A percentile compares a stretch with the other conserved stretches of the same genome.
Evolutionary conservation across 2,113 vertebrate species (phyloP).

Genomic region (Condylura cristata): DNA sequence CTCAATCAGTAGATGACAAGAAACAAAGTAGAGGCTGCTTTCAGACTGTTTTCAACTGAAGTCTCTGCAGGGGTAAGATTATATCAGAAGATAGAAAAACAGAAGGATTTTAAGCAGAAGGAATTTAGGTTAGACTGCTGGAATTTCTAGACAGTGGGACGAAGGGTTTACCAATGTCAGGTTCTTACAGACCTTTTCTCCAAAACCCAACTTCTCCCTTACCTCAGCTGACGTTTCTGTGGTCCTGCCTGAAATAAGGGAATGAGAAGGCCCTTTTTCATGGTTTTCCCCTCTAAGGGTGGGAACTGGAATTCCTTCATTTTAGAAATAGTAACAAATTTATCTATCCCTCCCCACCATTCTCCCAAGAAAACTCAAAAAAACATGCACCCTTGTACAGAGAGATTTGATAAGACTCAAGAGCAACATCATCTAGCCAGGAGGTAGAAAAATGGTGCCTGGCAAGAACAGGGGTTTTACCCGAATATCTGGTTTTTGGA

Average conservation of each 20-base stretch:
- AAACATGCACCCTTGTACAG: neutral
- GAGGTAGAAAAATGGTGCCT: neutral
- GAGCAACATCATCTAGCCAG: neutral
- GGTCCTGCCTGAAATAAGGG: constrained; percentile 18
- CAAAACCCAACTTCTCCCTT: constrained; percentile 52
- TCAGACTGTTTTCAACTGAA: constrained; percentile 48
- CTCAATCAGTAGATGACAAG: constrained; percentile 20
- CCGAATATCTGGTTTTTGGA: constrained; percentile 36
- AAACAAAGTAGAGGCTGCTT: constrained; percentile 36
- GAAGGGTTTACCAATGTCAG: neutral
- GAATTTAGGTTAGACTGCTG: neutral
- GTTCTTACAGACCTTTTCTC: neutral
- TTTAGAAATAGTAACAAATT: constrained; percentile 10
- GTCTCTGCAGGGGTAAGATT: constrained; percentile 37
- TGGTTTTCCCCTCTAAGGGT: neutral
- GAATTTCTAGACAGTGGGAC: constrained; percentile 22
- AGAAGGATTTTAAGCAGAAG: constrained; percentile 57
- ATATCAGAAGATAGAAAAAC: constrained; percentile 45
- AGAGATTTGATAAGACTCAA: constrained; percentile 52
- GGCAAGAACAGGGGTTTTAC: constrained; percentile 11
- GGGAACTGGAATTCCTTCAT: neutral
- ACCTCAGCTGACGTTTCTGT: constrained; percentile 7
- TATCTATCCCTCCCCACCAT: neutral
- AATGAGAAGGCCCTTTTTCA: constrained; percentile 6
- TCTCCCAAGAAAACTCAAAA: constrained; percentile 21